These are phyloP conservation scores for Nycteola revayana DNA, from an alignment of 2,888 invertebrate species.

Conservation along the genomic window DNA sequence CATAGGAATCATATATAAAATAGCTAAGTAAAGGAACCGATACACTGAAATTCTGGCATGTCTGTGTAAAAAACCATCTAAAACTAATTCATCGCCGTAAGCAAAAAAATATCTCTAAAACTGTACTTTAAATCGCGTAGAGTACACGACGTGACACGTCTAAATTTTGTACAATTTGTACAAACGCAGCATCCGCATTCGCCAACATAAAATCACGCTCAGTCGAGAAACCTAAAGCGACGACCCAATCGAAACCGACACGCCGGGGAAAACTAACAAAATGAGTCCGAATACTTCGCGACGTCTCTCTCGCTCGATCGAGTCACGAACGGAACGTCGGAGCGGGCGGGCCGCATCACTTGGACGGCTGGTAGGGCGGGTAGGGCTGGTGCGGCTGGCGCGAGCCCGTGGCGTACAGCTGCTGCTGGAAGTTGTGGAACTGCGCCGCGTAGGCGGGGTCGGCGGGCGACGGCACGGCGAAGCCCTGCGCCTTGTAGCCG, in stretches of 20 bases:
- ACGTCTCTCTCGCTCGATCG: constrained; percentile 40
- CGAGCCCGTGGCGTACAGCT: constrained; percentile 91
- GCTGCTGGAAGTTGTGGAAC: constrained; percentile 97
- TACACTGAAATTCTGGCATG: constrained; percentile 74
- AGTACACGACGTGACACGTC: constrained; percentile 70
- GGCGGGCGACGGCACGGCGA: constrained; percentile 91
- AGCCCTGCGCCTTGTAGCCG: constrained; percentile 89
- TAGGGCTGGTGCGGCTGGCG: constrained; percentile 71
- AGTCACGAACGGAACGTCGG: constrained; percentile 18
- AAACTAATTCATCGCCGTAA: constrained; percentile 69
- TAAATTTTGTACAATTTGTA: constrained; percentile 76
- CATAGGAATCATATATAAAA: constrained; percentile 79
- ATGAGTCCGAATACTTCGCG: constrained; percentile 47
- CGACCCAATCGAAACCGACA: constrained; percentile 44
- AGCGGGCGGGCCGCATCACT: constrained; percentile 56
- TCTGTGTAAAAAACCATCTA: constrained; percentile 62
- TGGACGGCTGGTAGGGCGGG: constrained; percentile 74
- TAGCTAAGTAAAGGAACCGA: constrained; percentile 79
- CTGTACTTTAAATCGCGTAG: constrained; percentile 75
- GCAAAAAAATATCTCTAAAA: constrained; percentile 67
- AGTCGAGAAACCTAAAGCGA: constrained; percentile 59
- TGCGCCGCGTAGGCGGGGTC: constrained; percentile 97
- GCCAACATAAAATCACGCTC: constrained; percentile 58
- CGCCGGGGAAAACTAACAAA: constrained; percentile 42
- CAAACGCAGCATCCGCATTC: constrained; percentile 57